These are phyloP conservation scores for Scaptomyza graminum DNA, from an alignment of 1,140 invertebrate species.

Conservation along the genomic window DNA sequence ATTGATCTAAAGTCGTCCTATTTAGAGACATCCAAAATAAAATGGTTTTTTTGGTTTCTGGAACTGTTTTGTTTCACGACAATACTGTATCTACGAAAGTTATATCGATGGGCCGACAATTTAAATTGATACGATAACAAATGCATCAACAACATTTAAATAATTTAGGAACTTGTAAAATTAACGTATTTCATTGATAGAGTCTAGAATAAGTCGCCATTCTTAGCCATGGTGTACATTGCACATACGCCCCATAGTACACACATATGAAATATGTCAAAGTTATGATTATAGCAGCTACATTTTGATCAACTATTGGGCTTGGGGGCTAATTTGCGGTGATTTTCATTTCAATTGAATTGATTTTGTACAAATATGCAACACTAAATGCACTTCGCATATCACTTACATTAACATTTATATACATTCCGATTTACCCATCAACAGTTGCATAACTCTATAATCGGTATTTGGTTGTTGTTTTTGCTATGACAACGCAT, in stretches of 20 bases:
- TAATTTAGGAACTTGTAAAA: too few relatives aligned
- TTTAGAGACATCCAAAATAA: too few relatives aligned
- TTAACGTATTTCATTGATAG: too few relatives aligned
- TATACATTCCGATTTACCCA: slow-evolving; percentile 4
- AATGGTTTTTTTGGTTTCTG: too few relatives aligned
- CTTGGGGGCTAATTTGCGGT: slow-evolving; percentile 23
- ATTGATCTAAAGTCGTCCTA: too few relatives aligned
- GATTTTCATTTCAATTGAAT: slow-evolving; percentile 58
- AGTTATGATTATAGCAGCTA: not conserved
- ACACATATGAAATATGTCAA: not conserved
- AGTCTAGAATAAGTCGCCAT: not conserved
- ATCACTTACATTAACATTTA: slow-evolving; percentile 32
- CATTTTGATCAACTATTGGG: slow-evolving; percentile 9
- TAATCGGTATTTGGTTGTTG: slow-evolving; percentile 2
- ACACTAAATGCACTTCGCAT: slow-evolving; percentile 27
- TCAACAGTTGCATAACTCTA: not conserved
- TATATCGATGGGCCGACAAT: too few relatives aligned
- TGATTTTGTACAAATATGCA: slow-evolving; percentile 58
- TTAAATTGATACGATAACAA: too few relatives aligned
- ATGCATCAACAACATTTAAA: too few relatives aligned
- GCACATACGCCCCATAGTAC: not conserved
- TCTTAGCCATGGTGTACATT: not conserved
- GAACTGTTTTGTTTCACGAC: too few relatives aligned
- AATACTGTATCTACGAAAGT: too few relatives aligned
- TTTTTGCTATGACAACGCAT: slow-evolving; percentile 38